These are phyloP conservation scores for Ruditapes philippinarum DNA, from an alignment of 1,140 invertebrate species.

Conservation along the genomic window DNA sequence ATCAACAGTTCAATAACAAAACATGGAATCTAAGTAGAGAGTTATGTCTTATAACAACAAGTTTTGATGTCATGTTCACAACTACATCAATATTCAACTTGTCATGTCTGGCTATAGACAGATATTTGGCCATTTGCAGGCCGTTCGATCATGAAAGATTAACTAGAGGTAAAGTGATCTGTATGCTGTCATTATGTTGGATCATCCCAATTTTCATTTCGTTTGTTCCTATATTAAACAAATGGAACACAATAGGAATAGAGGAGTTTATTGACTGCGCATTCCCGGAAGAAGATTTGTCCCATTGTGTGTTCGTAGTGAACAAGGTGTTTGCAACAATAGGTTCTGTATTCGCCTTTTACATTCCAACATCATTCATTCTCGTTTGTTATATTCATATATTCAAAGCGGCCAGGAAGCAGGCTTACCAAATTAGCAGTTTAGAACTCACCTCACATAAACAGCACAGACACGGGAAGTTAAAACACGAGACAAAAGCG, in stretches of 20 bases:
- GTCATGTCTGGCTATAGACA: constrained; percentile 98
- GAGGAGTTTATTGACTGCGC: constrained; percentile 77
- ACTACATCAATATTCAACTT: constrained; percentile 99
- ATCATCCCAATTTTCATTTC: constrained; percentile 97
- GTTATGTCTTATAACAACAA: constrained; percentile 99
- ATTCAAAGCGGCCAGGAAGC: constrained; percentile 80
- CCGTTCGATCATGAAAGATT: constrained; percentile 99
- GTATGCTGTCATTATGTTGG: constrained; percentile 98
- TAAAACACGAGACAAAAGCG: constrained; percentile 88
- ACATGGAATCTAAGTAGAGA: constrained; percentile 97
- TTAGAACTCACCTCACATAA: constrained; percentile 78
- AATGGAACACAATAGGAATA: constrained; percentile 91
- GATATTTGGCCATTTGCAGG: constrained; percentile 99
- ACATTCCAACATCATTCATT: constrained; percentile 97
- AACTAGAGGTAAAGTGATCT: constrained; percentile 91
- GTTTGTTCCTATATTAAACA: constrained; percentile 97
- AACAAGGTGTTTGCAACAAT: constrained; percentile 87
- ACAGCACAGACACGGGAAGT: constrained; percentile 75
- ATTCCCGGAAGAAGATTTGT: constrained; percentile 63
- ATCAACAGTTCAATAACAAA: constrained; percentile 89
- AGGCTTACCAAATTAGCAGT: constrained; percentile 82
- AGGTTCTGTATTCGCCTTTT: constrained; percentile 98
- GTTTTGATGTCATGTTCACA: constrained; percentile 99
- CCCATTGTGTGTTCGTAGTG: constrained; percentile 78
- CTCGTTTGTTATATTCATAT: constrained; percentile 98